A percentile compares a stretch with the other conserved stretches of the same genome.
Evolutionary conservation across 2,888 invertebrate genomes (phyloP).

Genomic region (Hypolimnas misippus): DNA sequence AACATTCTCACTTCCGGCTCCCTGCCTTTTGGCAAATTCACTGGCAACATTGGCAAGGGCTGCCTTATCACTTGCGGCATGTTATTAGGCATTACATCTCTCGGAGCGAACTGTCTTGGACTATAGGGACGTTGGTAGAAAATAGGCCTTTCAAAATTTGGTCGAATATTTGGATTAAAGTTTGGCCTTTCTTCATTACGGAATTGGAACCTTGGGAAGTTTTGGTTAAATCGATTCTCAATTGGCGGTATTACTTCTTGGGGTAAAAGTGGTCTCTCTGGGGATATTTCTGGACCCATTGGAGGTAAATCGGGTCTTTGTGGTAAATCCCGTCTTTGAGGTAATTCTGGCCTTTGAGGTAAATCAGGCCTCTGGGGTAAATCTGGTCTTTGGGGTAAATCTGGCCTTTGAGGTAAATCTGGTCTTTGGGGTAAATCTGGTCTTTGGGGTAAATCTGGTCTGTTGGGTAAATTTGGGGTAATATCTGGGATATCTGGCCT

Average conservation of each 20-base stretch:
- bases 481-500: slow-evolving; percentile 32
- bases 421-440: slow-evolving; percentile 32
- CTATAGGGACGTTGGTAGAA: slow-evolving; percentile 53
- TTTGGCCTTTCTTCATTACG: slow-evolving; percentile 43
- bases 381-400: slow-evolving; percentile 25
- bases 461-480: slow-evolving; percentile 34
- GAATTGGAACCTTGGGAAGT: slow-evolving; percentile 51
- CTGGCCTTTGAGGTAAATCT: slow-evolving; percentile 38
- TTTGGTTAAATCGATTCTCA: slow-evolving; percentile 28
- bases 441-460: slow-evolving; percentile 35
- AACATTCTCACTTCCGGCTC: slow-evolving; percentile 75
- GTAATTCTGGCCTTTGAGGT: slow-evolving; percentile 38
- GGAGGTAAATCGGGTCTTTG: slow-evolving; percentile 38
- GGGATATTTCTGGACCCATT: slow-evolving; percentile 38
- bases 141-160: slow-evolving; percentile 58
- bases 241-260: slow-evolving; percentile 39
- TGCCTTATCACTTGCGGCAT: slow-evolving; percentile 70
- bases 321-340: slow-evolving; percentile 22
- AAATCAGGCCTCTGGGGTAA: slow-evolving; percentile 37
- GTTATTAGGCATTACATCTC: slow-evolving; percentile 46
- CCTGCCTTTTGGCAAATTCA: slow-evolving; percentile 44
- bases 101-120: slow-evolving; percentile 57
- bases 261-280: slow-evolving; percentile 25
- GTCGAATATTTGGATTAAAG: slow-evolving; percentile 47
- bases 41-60: slow-evolving; percentile 51